Conservation (phyloP, 2,113 vertebrate genomes). For the Girardinichthys multiradiatus region DNA sequence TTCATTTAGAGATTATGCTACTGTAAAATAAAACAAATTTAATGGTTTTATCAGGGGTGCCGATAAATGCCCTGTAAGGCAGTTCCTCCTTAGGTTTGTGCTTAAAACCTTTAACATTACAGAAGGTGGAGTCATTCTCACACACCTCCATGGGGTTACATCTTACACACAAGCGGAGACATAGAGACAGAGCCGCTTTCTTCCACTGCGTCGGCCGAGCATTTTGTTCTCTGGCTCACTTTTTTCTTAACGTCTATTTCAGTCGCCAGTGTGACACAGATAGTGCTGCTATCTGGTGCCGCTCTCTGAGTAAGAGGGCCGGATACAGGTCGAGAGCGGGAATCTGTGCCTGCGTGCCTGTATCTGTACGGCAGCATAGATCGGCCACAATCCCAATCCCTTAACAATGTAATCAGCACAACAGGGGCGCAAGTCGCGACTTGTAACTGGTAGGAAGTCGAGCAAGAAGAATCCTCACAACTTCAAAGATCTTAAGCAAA, state of each 20-base stretch:
- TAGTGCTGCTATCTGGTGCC: conserved; percentile 48
- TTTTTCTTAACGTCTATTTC: conserved; percentile 55
- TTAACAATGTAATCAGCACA: conserved; percentile 32
- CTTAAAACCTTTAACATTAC: neutral
- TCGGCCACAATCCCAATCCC: conserved; percentile 30
- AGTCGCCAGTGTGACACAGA: conserved; percentile 4
- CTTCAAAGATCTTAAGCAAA: conserved; percentile 13
- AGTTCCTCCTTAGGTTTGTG: conserved; percentile 11
- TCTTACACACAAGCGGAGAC: conserved; percentile 3
- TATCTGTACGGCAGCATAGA: conserved; percentile 1
- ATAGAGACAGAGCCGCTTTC: neutral
- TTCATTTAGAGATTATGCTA: too few species aligned
- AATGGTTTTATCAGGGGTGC: too few species aligned
- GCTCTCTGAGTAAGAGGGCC: conserved; percentile 7
- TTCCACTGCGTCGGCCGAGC: neutral
- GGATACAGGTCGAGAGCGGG: neutral
- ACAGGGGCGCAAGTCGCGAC: conserved; percentile 28
- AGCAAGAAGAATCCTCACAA: neutral
- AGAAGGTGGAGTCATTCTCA: too few species aligned
- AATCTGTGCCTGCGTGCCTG: conserved; percentile 16
- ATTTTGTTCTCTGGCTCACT: neutral
- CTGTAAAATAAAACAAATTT: too few species aligned
- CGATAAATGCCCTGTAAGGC: neutral
- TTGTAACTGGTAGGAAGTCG: conserved; percentile 28
- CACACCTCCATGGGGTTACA: neutral